Evolutionary conservation across 2,113 vertebrate species (phyloP).

Genomic region (Alaudala cheleensis): DNA sequence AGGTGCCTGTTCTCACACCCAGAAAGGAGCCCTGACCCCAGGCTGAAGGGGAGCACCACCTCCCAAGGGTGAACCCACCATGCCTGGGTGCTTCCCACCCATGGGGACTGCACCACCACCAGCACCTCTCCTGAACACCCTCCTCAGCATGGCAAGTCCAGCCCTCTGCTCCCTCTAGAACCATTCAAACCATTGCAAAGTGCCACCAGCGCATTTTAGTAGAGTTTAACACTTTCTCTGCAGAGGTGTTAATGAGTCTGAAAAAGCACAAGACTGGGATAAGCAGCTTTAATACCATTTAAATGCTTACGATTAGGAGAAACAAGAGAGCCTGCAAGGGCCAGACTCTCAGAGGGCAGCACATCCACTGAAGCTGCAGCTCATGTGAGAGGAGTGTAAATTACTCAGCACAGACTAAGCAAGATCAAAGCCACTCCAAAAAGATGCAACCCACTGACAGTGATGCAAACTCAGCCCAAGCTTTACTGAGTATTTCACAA

Average conservation of each 20-base stretch:
- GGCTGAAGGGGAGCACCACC: background rate
- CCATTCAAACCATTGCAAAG: background rate
- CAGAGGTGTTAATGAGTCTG: conserved; percentile 27
- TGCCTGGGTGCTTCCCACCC: background rate
- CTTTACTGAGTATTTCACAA: background rate
- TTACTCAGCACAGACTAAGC: conserved; percentile 5
- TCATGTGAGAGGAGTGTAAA: conserved; percentile 19
- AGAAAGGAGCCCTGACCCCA: background rate
- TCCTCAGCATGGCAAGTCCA: accelerated
- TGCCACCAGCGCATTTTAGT: background rate
- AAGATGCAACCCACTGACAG: conserved; percentile 34
- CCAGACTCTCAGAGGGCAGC: conserved; percentile 6
- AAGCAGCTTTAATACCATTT: conserved; percentile 10
- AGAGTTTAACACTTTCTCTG: background rate
- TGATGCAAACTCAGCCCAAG: background rate
- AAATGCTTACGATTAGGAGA: background rate
- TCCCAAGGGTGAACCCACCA: background rate
- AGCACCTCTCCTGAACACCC: background rate
- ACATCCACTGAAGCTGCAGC: background rate
- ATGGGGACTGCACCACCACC: background rate
- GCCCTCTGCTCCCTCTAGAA: background rate
- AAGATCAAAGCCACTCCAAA: conserved; percentile 4
- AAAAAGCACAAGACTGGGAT: background rate
- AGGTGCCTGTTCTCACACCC: background rate
- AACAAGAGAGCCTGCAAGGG: background rate